These are phyloP conservation scores for Latrodectus hesperus DNA, from an alignment of 2,888 invertebrate species.

Conservation along the genomic window DNA sequence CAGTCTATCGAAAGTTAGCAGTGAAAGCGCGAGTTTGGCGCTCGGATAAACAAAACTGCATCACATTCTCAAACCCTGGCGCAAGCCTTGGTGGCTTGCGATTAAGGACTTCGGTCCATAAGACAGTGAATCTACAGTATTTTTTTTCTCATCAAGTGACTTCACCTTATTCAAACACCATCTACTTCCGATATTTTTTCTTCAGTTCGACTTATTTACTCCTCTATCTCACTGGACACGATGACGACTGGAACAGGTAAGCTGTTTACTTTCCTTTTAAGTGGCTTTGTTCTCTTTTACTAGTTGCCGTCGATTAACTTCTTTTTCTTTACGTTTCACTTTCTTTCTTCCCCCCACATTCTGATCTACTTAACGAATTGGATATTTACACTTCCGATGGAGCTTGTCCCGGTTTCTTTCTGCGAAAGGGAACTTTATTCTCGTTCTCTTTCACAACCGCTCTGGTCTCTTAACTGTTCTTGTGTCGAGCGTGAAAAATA, in stretches of 20 bases:
- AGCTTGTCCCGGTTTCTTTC: background rate
- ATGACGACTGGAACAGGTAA: constrained; percentile 67
- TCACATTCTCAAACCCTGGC: constrained; percentile 20
- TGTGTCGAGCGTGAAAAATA: background rate
- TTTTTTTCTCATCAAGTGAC: too few species aligned
- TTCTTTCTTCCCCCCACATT: constrained; percentile 39
- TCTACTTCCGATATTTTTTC: background rate
- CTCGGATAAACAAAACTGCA: background rate
- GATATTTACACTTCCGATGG: constrained; percentile 43
- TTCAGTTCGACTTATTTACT: background rate
- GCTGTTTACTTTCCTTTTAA: constrained; percentile 60
- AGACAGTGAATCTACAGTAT: background rate
- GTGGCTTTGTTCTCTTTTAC: constrained; percentile 55
- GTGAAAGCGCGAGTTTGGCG: background rate
- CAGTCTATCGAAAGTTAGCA: background rate
- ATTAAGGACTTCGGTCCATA: constrained; percentile 9
- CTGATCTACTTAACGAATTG: constrained; percentile 48
- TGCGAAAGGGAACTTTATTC: background rate
- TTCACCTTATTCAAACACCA: too few species aligned
- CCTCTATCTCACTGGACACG: constrained; percentile 28
- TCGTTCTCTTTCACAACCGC: background rate
- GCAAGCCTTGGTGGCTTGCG: constrained; percentile 49
- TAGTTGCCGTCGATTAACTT: constrained; percentile 1
- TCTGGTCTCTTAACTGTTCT: background rate
- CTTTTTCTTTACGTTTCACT: constrained; percentile 26